phyloP scores from a whole-genome alignment of 2,888 invertebrate species.

The Philaethria dido region DNA sequence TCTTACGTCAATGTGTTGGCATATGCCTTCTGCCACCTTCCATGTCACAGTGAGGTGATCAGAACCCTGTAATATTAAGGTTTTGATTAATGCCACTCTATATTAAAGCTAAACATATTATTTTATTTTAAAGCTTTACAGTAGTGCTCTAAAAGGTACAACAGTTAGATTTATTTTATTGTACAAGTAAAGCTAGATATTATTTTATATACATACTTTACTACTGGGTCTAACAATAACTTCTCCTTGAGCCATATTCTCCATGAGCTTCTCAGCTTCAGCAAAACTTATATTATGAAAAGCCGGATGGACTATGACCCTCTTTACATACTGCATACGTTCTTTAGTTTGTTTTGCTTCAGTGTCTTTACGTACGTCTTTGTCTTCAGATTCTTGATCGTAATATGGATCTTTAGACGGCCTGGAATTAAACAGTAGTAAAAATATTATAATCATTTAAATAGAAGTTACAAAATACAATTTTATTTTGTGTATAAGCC shows the following conservation, averaged over 20 bases:
- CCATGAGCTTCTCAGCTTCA: constrained; percentile 96
- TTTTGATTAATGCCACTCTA: constrained; percentile 18
- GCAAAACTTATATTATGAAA: constrained; percentile 98
- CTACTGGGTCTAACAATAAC: constrained; percentile 98
- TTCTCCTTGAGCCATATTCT: constrained; percentile 97
- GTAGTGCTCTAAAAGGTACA: too few species aligned
- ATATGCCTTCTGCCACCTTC: constrained; percentile 97
- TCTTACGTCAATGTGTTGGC: constrained; percentile 97
- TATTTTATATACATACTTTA: constrained; percentile 83
- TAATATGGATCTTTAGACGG: constrained; percentile 95
- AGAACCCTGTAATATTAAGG: constrained; percentile 84
- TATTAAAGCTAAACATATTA: constrained; percentile 24
- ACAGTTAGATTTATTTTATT: too few species aligned
- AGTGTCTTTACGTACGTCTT: constrained; percentile 90
- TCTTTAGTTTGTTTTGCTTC: constrained; percentile 93
- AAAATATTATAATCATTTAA: too few species aligned
- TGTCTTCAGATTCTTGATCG: constrained; percentile 92
- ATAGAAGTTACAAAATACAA: too few species aligned
- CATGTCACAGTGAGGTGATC: constrained; percentile 99
- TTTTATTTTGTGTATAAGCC: too few species aligned
- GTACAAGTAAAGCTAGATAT: neutral
- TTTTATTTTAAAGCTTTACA: constrained; percentile 7
- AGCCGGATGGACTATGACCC: constrained; percentile 98
- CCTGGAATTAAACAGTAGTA: constrained; percentile 66
- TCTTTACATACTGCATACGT: constrained; percentile 94